A percentile compares a stretch with the other conserved stretches of the same genome.
phyloP scores from a whole-genome alignment of 2,888 invertebrate species.

The Drosophila buzzatii region DNA sequence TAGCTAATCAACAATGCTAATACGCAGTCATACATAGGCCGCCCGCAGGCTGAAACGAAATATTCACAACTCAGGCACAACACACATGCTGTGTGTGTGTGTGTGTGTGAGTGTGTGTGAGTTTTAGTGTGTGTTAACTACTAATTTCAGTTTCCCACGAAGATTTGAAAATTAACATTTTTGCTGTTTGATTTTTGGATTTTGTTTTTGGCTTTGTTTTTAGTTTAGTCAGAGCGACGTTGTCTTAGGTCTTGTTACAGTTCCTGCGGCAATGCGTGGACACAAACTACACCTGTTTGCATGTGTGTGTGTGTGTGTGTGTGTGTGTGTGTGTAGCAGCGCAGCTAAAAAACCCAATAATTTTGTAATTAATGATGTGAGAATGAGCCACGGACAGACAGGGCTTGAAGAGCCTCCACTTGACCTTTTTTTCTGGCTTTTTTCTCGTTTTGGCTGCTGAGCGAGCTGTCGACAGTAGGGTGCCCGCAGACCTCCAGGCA shows the following conservation, averaged over 20 bases:
- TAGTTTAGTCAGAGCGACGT: conserved; percentile 16
- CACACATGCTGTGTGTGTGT: background rate
- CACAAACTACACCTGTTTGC: conserved; percentile 55
- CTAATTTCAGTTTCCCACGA: conserved; percentile 81
- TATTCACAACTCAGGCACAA: conserved; percentile 33
- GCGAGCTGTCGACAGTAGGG: conserved; percentile 67
- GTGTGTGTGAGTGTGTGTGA: conserved; percentile 17
- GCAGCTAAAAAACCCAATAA: conserved; percentile 63
- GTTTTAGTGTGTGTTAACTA: conserved; percentile 55
- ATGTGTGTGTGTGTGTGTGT: conserved; percentile 21
- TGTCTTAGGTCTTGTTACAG: conserved; percentile 70
- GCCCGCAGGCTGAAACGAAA: conserved; percentile 63
- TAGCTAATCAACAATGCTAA: conserved; percentile 71
- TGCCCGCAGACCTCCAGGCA: conserved; percentile 75
- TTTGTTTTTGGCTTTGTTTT: conserved; percentile 8
- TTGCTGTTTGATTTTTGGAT: conserved; percentile 51
- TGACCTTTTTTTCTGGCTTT: conserved; percentile 55
- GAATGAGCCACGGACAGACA: conserved; percentile 75
- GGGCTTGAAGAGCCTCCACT: conserved; percentile 50
- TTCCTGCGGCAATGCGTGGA: conserved; percentile 70
- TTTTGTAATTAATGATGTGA: conserved; percentile 83
- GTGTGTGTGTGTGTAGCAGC: conserved; percentile 6
- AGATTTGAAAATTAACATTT: conserved; percentile 82
- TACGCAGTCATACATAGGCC: conserved; percentile 51
- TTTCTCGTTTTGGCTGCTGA: conserved; percentile 25